These are phyloP conservation scores for Bothrops alternatus DNA, from an alignment of 2,797 vertebrate genomes.

Conservation along the genomic window DNA sequence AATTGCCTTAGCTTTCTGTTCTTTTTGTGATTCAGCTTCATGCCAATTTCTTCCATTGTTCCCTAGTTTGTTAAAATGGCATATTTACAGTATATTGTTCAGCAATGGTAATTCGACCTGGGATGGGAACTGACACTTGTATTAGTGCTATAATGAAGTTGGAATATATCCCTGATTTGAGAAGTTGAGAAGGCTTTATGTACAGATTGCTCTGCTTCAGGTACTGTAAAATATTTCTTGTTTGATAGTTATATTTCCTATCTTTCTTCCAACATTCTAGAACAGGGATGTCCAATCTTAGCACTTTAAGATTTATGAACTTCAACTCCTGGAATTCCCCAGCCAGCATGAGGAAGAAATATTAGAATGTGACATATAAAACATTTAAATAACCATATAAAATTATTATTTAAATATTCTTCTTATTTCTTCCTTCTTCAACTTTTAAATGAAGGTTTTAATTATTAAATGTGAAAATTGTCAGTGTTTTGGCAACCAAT, in stretches of 20 bases:
- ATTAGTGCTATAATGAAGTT: neutral
- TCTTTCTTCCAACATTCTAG: neutral
- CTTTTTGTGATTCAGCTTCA: neutral
- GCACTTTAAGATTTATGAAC: neutral
- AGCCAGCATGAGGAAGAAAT: neutral
- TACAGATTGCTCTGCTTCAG: neutral
- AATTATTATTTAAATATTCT: neutral
- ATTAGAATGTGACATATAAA: neutral
- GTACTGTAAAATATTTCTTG: neutral
- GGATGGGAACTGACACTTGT: neutral
- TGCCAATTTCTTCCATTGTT: neutral
- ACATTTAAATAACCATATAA: neutral
- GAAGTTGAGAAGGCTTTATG: neutral
- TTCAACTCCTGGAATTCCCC: neutral
- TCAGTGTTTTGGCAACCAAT: neutral
- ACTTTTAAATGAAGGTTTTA: neutral
- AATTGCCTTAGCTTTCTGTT: neutral
- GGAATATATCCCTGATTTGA: neutral
- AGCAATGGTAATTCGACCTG: neutral
- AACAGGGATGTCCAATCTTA: neutral
- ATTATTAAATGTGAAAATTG: neutral
- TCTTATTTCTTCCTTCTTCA: neutral
- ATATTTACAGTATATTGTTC: neutral
- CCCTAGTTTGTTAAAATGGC: neutral
- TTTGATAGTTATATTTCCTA: neutral